phyloP scores from a whole-genome alignment of 2,113 vertebrate genomes.

The Datnioides undecimradiatus region DNA sequence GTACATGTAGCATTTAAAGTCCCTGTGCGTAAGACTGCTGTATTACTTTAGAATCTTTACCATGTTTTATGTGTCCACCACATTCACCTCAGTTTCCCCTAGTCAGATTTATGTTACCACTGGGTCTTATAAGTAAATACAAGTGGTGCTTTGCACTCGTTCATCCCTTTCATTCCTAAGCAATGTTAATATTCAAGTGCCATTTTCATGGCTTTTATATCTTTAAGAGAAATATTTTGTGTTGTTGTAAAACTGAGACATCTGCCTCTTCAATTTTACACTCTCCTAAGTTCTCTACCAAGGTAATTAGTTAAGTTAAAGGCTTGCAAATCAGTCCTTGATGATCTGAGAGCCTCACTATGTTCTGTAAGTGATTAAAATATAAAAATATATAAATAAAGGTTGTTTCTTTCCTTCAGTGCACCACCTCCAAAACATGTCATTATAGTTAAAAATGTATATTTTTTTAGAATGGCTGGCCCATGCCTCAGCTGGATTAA shows the following conservation, averaged over 20 bases:
- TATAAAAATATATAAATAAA: neutral
- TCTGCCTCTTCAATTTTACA: slow-evolving; percentile 33
- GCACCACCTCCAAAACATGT: neutral
- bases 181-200: slow-evolving; percentile 1
- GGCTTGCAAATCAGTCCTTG: neutral
- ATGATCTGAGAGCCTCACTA: neutral
- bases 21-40: neutral
- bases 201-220: slow-evolving; percentile 14
- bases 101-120: neutral
- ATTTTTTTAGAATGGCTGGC: neutral
- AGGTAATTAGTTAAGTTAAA: neutral
- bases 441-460: neutral
- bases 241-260: slow-evolving; percentile 19
- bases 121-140: neutral
- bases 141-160: neutral
- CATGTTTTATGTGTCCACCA: slow-evolving; percentile 3
- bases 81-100: neutral
- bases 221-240: slow-evolving; percentile 36
- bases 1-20: slow-evolving; percentile 48
- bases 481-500: neutral
- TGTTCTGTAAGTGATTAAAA: neutral
- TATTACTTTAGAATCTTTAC: neutral
- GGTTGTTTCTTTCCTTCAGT: neutral
- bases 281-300: neutral
- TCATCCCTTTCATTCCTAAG: neutral